Evolutionary conservation across 2,113 vertebrate genomes (phyloP).

Genomic region (Thryonomys swinderianus): DNA sequence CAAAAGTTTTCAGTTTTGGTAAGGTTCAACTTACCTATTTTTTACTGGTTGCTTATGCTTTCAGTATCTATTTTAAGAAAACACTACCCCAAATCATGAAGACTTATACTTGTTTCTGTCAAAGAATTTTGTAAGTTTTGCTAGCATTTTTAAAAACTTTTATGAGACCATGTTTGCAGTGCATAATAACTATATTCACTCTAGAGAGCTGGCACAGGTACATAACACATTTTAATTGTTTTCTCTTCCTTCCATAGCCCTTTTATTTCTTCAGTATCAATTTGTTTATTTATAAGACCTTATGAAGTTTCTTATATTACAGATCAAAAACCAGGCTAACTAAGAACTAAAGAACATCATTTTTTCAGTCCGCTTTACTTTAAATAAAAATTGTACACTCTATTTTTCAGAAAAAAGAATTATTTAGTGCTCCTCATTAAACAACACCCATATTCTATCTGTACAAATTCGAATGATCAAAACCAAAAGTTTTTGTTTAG

Average conservation of each 20-base stretch:
- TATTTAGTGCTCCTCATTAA: not conserved
- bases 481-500: not conserved
- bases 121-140: not conserved
- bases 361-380: not conserved
- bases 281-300: not conserved
- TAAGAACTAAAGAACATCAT: not conserved
- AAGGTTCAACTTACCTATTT: not conserved
- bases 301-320: not conserved
- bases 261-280: not conserved
- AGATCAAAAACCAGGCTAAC: not conserved
- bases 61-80: conserved; percentile 12
- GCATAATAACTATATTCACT: not conserved
- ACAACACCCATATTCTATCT: not conserved
- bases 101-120: not conserved
- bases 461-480: not conserved
- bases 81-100: not conserved
- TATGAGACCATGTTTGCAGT: not conserved
- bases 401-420: not conserved
- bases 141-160: not conserved
- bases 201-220: not conserved
- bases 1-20: conserved; percentile 18
- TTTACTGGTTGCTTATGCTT: not conserved
- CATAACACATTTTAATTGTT: not conserved
- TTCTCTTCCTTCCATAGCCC: not conserved
- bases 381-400: not conserved